Base-by-base conservation (phyloP, 2,113 vertebrate genomes). In the Telmatochromis sp. region DNA sequence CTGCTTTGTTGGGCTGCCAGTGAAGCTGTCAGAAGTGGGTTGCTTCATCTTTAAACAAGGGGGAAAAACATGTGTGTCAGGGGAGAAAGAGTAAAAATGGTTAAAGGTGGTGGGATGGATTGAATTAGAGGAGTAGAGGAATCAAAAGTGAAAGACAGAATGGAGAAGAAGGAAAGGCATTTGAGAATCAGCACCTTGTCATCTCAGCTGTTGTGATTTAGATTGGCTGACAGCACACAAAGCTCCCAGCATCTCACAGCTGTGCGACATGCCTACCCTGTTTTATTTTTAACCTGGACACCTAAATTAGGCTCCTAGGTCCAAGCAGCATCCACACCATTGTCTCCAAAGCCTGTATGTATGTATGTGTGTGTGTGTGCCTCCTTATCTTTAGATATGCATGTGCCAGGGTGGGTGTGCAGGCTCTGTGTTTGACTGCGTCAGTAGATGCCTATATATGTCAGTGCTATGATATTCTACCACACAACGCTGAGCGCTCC, bases 181-280 rank as follows among this genome's bases (percentile, higher is more conserved):
- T 86, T 82, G 31, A 88, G 55, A 88, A 81, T 68, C 65, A 79
- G 81, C 78, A 65, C 80, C 93, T 85, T 95, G 96, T 96, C 96
- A 95, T 96, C 95, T 98, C 97, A 98, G 97, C 98, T 98, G 97
- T 97, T 96, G 95, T 83, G 96, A 96, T 98, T 96, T 96, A 95
- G 93, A 91, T 37, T 75, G 95, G 92, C 96, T 96, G 96, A 95
- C 95, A 96, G 93, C 96, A 95, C 92, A 94, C 3, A 89, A 92
- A 96, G 95, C 95, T 96, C 87, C 75, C 92, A 93, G 94, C 89
- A 90, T 95, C 96, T 92, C 94, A 96, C 97, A 98, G 96, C 97
- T 98, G 97, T 96, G 96, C 89, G 75, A 90, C 94, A 96, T 95
- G 91, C 96, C 95, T 94, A 91, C 90, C 90, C 80, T 87, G 90